phyloP scores from a whole-genome alignment of 23 tunicate species.

The Trididemnum nubilum region DNA sequence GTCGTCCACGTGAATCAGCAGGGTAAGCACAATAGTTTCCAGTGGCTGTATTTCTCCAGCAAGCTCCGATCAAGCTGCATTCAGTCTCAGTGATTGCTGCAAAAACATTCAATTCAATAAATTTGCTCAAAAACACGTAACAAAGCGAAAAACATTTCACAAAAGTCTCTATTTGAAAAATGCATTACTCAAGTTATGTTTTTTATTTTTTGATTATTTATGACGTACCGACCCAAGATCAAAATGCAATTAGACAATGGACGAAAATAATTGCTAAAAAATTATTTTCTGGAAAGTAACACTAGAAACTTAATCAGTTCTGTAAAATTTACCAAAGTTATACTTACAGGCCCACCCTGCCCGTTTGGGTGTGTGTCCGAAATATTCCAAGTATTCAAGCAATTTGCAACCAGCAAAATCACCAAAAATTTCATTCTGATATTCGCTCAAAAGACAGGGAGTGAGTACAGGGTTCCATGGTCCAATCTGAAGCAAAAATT shows the following conservation, averaged over 20 bases:
- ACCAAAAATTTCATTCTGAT: constrained; percentile 47
- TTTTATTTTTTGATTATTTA: no score
- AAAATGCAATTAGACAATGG: no score
- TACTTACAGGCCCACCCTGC: constrained; percentile 84
- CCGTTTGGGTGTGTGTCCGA: constrained; percentile 59
- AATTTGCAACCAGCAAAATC: constrained; percentile 68
- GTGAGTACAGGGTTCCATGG: constrained; percentile 71
- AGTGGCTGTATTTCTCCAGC: constrained; percentile 51
- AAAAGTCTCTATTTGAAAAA: no score
- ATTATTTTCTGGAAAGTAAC: no score
- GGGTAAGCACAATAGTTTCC: constrained; percentile 70
- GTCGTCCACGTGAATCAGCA: constrained; percentile 13
- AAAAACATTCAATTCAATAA: no score
- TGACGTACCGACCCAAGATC: no score
- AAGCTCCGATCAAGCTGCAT: constrained; percentile 76
- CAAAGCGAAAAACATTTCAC: no score
- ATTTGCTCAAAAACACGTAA: no score
- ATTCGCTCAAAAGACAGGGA: constrained; percentile 52
- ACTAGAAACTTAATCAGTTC: no score
- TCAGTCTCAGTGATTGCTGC: constrained; percentile 61
- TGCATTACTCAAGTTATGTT: no score
- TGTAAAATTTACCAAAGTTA: no score
- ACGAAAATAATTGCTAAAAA: no score
- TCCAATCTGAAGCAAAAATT: background rate
- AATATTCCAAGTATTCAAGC: constrained; percentile 48